Conservation (phyloP, 2,888 invertebrate genomes). For the Cheilosia urbana region DNA sequence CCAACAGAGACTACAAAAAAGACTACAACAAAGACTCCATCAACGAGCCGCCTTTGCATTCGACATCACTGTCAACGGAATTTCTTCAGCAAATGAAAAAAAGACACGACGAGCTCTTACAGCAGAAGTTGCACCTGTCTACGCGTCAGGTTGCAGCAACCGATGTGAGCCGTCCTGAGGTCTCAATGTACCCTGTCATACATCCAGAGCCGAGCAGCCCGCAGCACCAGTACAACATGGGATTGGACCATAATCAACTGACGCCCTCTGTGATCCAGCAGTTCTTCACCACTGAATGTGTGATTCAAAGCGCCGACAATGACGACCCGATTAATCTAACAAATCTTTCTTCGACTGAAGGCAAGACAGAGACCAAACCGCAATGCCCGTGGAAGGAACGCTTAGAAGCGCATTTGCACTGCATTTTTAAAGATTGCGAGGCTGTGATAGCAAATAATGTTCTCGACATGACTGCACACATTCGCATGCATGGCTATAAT, state of each 20-base stretch:
- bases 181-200: not conserved
- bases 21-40: not conserved
- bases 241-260: conserved; percentile 4
- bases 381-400: conserved; percentile 28
- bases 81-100: conserved; percentile 70
- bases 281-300: conserved; percentile 49
- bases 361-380: not conserved
- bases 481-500: conserved; percentile 75
- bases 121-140: conserved; percentile 21
- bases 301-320: not conserved
- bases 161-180: not conserved
- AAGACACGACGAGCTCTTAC: conserved; percentile 44
- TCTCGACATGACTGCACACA: conserved; percentile 76
- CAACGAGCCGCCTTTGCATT: not conserved
- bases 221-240: conserved; percentile 35
- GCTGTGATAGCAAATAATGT: conserved; percentile 76
- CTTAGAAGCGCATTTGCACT: conserved; percentile 77
- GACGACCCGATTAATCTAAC: conserved; percentile 35
- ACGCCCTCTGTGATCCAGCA: conserved; percentile 49
- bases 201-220: not conserved
- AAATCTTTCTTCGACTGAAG: not conserved
- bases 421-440: conserved; percentile 77
- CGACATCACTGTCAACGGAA: conserved; percentile 46
- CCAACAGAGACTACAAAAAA: not conserved
- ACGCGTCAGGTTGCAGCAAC: not conserved